Evolutionary conservation across 2,113 vertebrate species (phyloP).

Genomic region (Pachycephala philippinensis): DNA sequence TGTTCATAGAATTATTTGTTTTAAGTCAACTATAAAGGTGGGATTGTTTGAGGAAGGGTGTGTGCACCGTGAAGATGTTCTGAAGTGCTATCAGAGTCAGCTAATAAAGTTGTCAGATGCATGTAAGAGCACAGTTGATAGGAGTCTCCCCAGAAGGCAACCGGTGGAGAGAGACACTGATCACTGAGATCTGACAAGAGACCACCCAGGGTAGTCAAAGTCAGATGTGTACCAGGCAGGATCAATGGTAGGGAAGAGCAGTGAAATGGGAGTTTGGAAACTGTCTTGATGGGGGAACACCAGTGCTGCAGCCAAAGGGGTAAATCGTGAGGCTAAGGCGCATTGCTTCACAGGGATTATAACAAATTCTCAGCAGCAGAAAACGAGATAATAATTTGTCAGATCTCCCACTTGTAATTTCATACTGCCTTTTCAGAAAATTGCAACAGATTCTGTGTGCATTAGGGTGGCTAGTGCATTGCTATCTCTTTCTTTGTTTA

Average conservation of each 20-base stretch:
- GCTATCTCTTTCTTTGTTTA: background rate
- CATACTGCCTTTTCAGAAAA: background rate
- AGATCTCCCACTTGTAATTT: background rate
- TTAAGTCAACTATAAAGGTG: slow-evolving; percentile 75
- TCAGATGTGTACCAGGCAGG: slow-evolving; percentile 67
- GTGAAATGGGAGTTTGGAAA: slow-evolving; percentile 39
- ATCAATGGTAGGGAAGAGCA: slow-evolving; percentile 81
- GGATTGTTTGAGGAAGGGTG: slow-evolving; percentile 75
- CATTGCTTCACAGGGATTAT: background rate
- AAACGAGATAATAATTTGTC: background rate
- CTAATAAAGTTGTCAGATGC: slow-evolving; percentile 97
- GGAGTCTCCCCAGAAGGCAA: slow-evolving; percentile 83
- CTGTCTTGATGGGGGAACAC: background rate
- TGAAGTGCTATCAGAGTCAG: slow-evolving; percentile 48
- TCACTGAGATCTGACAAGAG: slow-evolving; percentile 84
- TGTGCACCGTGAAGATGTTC: slow-evolving; percentile 54
- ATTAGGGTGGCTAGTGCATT: background rate
- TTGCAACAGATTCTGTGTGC: background rate
- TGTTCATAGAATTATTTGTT: slow-evolving; percentile 80
- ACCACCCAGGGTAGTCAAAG: slow-evolving; percentile 87
- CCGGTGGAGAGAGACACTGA: slow-evolving; percentile 78
- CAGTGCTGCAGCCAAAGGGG: background rate
- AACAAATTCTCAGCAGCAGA: background rate
- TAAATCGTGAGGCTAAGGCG: background rate
- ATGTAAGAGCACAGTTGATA: slow-evolving; percentile 79